phyloP scores from a whole-genome alignment of 2,888 invertebrate genomes.

The Cryptus viduatorius region DNA sequence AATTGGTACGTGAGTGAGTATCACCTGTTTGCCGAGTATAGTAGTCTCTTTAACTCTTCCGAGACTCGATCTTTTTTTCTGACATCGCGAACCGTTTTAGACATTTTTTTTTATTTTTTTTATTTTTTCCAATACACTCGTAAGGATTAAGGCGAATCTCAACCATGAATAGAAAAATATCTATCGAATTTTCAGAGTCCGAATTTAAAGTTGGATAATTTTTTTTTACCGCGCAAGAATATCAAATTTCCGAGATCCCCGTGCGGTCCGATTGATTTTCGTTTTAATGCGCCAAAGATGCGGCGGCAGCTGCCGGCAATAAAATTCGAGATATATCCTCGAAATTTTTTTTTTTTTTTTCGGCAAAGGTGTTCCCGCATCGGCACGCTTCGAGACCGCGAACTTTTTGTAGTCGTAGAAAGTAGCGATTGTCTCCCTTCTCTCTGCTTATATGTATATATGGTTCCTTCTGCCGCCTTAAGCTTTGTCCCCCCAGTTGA shows the following conservation, averaged over 20 bases:
- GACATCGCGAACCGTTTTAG: not conserved
- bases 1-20: conserved; percentile 35
- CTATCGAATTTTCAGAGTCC: not conserved
- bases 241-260: not conserved
- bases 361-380: conserved; percentile 10
- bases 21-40: conserved; percentile 34
- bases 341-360: not conserved
- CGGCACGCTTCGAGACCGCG: conserved; percentile 60
- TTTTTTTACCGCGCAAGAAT: not conserved
- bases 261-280: not conserved
- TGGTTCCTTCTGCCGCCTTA: not conserved
- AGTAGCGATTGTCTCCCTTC: conserved; percentile 11
- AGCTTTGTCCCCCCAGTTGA: not conserved
- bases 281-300: not conserved
- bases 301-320: conserved; percentile 39
- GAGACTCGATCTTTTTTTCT: not conserved
- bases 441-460: not conserved
- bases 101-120: not conserved
- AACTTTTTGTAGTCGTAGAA: not conserved
- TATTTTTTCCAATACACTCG: not conserved
- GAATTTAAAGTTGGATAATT: not conserved
- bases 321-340: conserved; percentile 4
- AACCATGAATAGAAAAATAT: not conserved
- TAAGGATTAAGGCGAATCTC: not conserved
- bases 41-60: conserved; percentile 11